Base-by-base conservation (phyloP, 2,888 invertebrate genomes). In the Vesta saturnalis region DNA sequence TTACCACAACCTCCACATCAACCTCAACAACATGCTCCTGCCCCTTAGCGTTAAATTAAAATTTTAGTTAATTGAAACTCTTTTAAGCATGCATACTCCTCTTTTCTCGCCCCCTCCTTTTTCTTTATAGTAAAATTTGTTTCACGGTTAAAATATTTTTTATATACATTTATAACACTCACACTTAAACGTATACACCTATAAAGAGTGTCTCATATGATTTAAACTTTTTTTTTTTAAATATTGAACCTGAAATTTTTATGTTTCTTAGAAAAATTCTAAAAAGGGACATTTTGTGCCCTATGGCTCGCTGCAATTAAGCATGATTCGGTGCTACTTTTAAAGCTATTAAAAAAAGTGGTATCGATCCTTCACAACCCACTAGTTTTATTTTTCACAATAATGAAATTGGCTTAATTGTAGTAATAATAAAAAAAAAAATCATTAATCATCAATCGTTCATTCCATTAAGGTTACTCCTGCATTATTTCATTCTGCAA, bases 1-100 rank as follows among this genome's bases (percentile, higher is more conserved):
- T 73, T 86, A 72, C 82, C 85, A 21, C 77, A 78, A 58, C 86
- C 85, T 79, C 86, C 86, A 80, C 85, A 81, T 69, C 82, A 81
- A 76, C 82, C 79, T 71, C 79, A 81, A 70, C 79, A 79, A 70
- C 81, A 80, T 67, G 81, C 81, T 66, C 81, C 77, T 30, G 78
- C 80, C 67, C 83, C 81, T 75, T 82, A 83, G 78, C 81, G 78
- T 70, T 80, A 77, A 69, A 60, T 67, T 61, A 54, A 58, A 49
- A 43, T 43, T 19, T 57, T 69, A 69, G 69, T 65, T 35, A 69
- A 69, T 62, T 64, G 43, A 56, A 64, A 64, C 55, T 56, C 56
- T 64, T 62, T 58, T 67, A 58, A 67, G 15, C 16, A 18, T 18
- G 8, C 15, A 12, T 49, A 15, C 18, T 5, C 47, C 15, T 15